Base-by-base conservation (phyloP, 2,888 invertebrate genomes). In the Strigamia crassipes region DNA sequence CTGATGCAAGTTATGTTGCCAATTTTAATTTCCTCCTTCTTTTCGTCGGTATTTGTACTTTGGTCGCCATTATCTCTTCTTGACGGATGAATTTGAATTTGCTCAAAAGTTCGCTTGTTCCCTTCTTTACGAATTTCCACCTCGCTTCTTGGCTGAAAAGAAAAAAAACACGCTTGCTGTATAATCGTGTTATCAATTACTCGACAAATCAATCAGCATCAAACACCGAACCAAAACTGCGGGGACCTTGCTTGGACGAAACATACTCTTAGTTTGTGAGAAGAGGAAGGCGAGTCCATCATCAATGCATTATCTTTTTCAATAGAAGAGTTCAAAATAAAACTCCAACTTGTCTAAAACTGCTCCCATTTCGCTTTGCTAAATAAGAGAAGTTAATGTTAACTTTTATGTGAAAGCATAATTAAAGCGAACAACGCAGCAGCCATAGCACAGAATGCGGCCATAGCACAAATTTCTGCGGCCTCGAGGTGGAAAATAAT, bases 201-300 rank as follows among this genome's bases (percentile, higher is more conserved):
- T 56, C 9, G 15, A n/a, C 51, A 6, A 13, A 51, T 51, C 51
- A 51, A n/a, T 56, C 56, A 56, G 56, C 56, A 18, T 21, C 56
- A 38, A 38, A 38, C 38, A 38, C 38, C 18, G 56, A 15, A 56
- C 6, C 46, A 46, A n/a, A 13, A 42, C 42, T n/a, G n/a, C 42
- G 1, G 0, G 51, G n/a, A 13, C n/a, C 6, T 46, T 27, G 27
- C 27, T 27, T 27, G 27, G 27, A 27, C 27, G 27, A 27, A 27
- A 56, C 56, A 4, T 56, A 56, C 56, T 56, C 8, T 56, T 56
- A 18, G 4, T 56, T 21, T 18, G 4, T 18, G 56, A 56, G 56
- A 56, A 56, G 56, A 18, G 5, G 56, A 56, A 56, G 56, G 56
- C 56, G 56, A 56, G 56, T 56, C 56, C 56, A 56, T 56, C 56